Evolutionary conservation across 2,113 vertebrate species (phyloP), one percentile per base, ranked within the genome.

Genomic region (Chlorodrepanis virens): DNA sequence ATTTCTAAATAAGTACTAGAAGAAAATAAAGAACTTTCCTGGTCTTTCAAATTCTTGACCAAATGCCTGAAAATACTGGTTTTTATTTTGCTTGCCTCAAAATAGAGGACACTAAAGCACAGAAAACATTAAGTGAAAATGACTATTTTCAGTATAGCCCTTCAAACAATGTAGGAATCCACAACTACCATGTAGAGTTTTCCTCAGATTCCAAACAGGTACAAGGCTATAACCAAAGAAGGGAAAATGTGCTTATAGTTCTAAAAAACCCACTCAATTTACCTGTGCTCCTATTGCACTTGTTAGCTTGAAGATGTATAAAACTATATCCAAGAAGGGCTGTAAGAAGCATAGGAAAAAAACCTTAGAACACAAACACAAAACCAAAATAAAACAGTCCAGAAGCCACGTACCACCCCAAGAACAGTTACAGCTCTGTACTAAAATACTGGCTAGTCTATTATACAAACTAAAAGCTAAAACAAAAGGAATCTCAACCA

Each of bases 271-370:
- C 28, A 57, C 11, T 77, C 53, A 59, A 94, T 94, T 98, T 96
- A 99, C 99, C 98, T 99, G 99, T 90, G 98, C 98, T 96, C 99
- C 99, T 78, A 99, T 99, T 96, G 99, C 98, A 98, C 97, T 99
- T 44, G 99, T 98, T 97, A 99, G 97, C 96, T 99, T 99, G 98
- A 99, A 99, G 98, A 99, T 99, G 97, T 99, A 99, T 42, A 99
- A 97, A 91, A 98, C 98, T 69, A 99, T 99, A 81, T 99, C 99
- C 95, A 99, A 96, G 95, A 99, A 98, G 45, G 99, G 99, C 99
- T 99, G 96, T 14, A 98, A 97, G 14, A 97, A 86, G 21, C 39
- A 91, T 4, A 59, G 21, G 86, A 74, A 91, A 74, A 69, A 35
- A 59, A 6, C 27, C 84, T 96, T 76, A 96, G 28, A 96, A 88